A percentile compares a stretch with the other conserved stretches of the same genome.
phyloP scores from a whole-genome alignment of 2,113 vertebrate species.

The Upupa epops region DNA sequence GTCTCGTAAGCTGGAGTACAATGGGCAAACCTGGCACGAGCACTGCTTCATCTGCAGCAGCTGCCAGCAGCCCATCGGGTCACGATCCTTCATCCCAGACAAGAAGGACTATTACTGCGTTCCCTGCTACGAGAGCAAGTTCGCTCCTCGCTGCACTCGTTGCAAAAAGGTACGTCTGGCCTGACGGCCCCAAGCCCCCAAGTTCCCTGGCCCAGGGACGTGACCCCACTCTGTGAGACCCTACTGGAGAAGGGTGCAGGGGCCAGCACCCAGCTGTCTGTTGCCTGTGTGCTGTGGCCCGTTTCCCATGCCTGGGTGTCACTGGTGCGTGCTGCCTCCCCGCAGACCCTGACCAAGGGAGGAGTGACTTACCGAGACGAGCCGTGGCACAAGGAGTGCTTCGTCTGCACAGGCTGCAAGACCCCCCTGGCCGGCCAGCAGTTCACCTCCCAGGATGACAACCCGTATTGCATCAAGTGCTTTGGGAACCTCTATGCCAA shows the following conservation, averaged over 20 bases:
- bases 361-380: conserved; percentile 97
- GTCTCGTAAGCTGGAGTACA: conserved; percentile 95
- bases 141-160: conserved; percentile 93
- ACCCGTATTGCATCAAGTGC: conserved; percentile 94
- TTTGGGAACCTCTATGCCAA: conserved; percentile 96
- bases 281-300: rapidly evolving
- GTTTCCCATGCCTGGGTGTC: not conserved
- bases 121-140: conserved; percentile 96
- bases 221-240: not conserved
- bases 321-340: not conserved
- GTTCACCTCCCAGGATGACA: conserved; percentile 96
- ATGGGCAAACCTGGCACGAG: conserved; percentile 95
- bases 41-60: conserved; percentile 95
- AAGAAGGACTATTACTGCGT: conserved; percentile 97
- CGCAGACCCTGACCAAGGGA: conserved; percentile 92
- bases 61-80: conserved; percentile 95
- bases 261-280: rapidly evolving
- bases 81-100: conserved; percentile 97
- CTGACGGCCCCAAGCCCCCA: not conserved
- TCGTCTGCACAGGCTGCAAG: conserved; percentile 93
- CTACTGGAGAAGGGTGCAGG: not conserved
- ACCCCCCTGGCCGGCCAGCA: conserved; percentile 94
- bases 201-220: not conserved
- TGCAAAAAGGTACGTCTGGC: conserved; percentile 89
- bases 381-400: conserved; percentile 98